Conservation (phyloP, 2,113 vertebrate species). For the Haliaeetus leucogaster region DNA sequence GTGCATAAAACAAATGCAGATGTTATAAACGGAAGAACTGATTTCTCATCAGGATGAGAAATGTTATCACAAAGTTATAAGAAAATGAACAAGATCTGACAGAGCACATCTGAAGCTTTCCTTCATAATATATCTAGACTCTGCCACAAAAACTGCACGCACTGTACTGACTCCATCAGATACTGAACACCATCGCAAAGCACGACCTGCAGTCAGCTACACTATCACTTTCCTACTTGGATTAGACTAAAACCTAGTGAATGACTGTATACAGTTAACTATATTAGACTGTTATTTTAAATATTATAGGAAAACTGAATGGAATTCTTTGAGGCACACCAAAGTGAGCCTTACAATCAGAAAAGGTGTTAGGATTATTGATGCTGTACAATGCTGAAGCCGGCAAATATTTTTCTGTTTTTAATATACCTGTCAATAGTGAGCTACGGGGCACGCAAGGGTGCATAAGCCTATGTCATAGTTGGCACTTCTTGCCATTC, state of each 20-base stretch:
- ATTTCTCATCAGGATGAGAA: not conserved
- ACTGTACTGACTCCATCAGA: not conserved
- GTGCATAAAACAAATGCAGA: not conserved
- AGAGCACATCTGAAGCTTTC: not conserved
- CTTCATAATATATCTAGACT: not conserved
- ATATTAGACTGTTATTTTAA: not conserved
- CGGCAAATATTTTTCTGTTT: not conserved
- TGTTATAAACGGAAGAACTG: not conserved
- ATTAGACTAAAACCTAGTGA: not conserved
- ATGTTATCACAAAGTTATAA: not conserved
- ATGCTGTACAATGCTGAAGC: not conserved
- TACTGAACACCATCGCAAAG: fast-evolving
- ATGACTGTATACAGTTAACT: not conserved
- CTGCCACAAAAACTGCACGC: not conserved
- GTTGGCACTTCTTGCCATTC: not conserved
- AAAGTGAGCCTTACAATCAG: not conserved
- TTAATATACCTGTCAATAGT: not conserved
- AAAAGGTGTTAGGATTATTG: not conserved
- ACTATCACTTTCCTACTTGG: not conserved
- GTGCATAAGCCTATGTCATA: not conserved
- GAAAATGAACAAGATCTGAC: not conserved
- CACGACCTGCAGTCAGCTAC: not conserved
- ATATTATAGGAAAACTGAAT: not conserved
- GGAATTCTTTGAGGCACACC: not conserved
- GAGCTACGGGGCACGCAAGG: not conserved